Base-by-base conservation (phyloP, 1,140 invertebrate species). In the Hyles vespertilio region DNA sequence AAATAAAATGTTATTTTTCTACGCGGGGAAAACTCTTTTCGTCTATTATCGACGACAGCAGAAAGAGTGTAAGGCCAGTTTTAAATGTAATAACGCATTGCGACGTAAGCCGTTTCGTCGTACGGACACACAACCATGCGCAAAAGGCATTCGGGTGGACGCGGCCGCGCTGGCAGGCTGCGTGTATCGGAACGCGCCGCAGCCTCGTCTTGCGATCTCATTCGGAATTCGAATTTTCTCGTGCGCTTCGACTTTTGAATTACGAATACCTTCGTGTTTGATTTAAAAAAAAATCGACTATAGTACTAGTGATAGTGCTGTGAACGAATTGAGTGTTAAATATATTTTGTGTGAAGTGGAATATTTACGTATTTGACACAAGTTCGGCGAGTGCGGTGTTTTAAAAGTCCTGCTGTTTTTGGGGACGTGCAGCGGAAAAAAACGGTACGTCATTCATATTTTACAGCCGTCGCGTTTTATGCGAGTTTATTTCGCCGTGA, bases 41-140 rank as follows among this genome's bases (percentile, higher is more conserved):
- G 51, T 55, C 11, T 55, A 45, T 55, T 63, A 63, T 58, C 54
- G 60, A 53, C 36, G 54, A 34, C 36, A 40, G 36, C 36, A 40
- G 36, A 40, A 40, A 40, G 36, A 5, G 33, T 58, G 48, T 76
- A 67, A 70, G 74, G 69, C 59, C 44, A 71, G 54, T 77, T 79
- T 75, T 59, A 61, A 62, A 66, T 60, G 48, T 56, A 63, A 65
- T 72, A 85, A 84, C 82, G 82, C 82, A 85, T 62, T 85, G 82
- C 82, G 82, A 82, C 81, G 72, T 85, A 85, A 67, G 80, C 63
- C 75, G 66, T 82, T 81, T 81, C 56, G 70, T 67, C 59, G 40
- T 52, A 63, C 54, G 57, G 33, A 33, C 47, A 53, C 60, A 64
- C 9, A 66, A 59, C 72, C 79, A 82, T 84, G 83, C 83, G 83